Base-by-base conservation (phyloP, 2,888 invertebrate species). In the Neoascia interrupta region DNA sequence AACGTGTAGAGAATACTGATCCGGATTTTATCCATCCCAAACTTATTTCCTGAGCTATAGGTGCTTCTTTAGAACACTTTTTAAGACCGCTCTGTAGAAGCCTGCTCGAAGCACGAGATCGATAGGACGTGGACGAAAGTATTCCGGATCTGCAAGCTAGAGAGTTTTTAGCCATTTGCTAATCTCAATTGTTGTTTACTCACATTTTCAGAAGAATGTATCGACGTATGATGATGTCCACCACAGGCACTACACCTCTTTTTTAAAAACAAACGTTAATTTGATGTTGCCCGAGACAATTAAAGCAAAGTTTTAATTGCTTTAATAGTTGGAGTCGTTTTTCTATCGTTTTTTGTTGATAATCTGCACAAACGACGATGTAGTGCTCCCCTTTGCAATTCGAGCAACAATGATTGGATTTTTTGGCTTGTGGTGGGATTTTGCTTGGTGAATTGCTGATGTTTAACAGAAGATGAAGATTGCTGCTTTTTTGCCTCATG, bases 291-390 rank as follows among this genome's bases (percentile, higher is more conserved):
- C 36, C 36, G 3, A 18, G 37, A 51, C 53, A 43, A 34, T 53
- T 64, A n/a, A 34, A 64, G 23, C 34, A 64, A 16, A 64, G 23
- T 34, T 37, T 64, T n/a, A 43, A 11, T 21, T 64, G 64, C 34
- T 31, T 64, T n/a, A 64, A 15, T 23, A 61, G 28, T 18, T 64
- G 45, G 26, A 45, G 34, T 45, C 36, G 54, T 8, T 66, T n/a
- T 34, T 36, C 54, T 13, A 11, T 16, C 13, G 13, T 37, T 15
- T 37, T 37, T 37, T 37, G 36, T 3, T 51, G 15, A 53, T 53
- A 31, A 31, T 23, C 28, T 31, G 31, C 10, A 6, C 31, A 26
- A 19, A 19, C 49, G 41, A 13, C 34, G 11, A 16, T 51, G n/a
- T n/a, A n/a, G n/a, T n/a, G n/a, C n/a, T n/a, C n/a, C n/a, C n/a